Conservation (phyloP, 2,888 invertebrate species). For the Ophonus ardosiacus region DNA sequence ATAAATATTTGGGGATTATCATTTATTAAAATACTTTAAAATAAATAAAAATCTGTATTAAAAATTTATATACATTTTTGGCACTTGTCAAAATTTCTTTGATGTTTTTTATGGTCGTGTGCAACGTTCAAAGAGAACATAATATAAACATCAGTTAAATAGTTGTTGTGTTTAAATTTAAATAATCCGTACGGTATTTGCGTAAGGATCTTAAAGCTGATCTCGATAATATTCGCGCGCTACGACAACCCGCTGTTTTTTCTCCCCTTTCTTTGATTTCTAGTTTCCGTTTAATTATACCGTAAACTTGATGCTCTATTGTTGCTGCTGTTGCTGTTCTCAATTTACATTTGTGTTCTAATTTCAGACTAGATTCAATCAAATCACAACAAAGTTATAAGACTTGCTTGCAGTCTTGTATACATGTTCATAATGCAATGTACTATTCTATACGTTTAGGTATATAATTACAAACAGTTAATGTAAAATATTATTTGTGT, state of each 20-base stretch:
- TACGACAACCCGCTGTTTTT: not conserved
- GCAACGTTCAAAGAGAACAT: too few species aligned
- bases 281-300: conserved; percentile 8
- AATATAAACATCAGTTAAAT: not conserved
- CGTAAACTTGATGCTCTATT: conserved; percentile 18
- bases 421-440: too few species aligned
- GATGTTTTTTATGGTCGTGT: too few species aligned
- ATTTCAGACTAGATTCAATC: not conserved
- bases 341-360: conserved; percentile 3
- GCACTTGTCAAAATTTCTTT: too few species aligned
- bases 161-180: not conserved
- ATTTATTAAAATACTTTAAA: too few species aligned
- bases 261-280: conserved; percentile 15
- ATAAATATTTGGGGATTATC: too few species aligned
- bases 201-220: not conserved
- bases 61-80: too few species aligned
- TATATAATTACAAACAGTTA: too few species aligned
- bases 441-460: too few species aligned
- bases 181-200: not conserved
- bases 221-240: conserved; percentile 1
- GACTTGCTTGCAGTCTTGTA: too few species aligned
- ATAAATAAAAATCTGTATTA: too few species aligned
- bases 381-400: not conserved
- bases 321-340: not conserved
- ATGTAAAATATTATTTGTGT: too few species aligned